Percentiles rank a stretch among this genome's conserved stretches.
Evolutionary conservation across 2,888 invertebrate genomes (phyloP).

Genomic region (Thymelicus lineola): DNA sequence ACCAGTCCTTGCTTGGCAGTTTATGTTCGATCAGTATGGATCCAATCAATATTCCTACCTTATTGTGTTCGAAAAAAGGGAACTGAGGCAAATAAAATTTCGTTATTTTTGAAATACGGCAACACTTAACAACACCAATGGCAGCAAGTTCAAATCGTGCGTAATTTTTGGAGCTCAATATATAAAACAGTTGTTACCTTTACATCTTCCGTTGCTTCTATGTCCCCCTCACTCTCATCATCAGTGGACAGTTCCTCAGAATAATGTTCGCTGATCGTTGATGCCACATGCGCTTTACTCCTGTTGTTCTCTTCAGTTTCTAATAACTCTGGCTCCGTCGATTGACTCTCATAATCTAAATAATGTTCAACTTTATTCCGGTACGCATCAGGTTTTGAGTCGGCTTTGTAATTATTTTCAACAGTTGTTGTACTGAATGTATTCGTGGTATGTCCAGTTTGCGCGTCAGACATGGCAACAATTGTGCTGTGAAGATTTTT

Average conservation of each 20-base stretch:
- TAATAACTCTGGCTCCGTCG: neutral
- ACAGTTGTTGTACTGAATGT: slow-evolving; percentile 31
- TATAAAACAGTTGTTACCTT: slow-evolving; percentile 42
- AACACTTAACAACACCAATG: no score
- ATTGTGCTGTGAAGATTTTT: slow-evolving; percentile 13
- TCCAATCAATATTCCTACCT: no score
- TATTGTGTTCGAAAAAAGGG: no score
- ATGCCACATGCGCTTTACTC: slow-evolving; percentile 9
- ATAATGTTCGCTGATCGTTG: slow-evolving; percentile 34
- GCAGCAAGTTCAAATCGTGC: no score
- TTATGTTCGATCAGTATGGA: no score
- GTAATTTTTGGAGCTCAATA: no score
- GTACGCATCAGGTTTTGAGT: slow-evolving; percentile 2
- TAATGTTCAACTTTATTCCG: neutral
- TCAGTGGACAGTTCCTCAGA: slow-evolving; percentile 20
- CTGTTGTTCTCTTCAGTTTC: slow-evolving; percentile 10
- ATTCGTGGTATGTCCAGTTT: slow-evolving; percentile 40
- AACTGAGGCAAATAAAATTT: no score
- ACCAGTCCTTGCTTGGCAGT: no score
- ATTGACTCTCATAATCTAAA: slow-evolving; percentile 18
- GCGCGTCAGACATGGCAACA: slow-evolving; percentile 14
- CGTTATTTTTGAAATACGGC: no score
- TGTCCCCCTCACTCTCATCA: slow-evolving; percentile 28
- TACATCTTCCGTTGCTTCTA: slow-evolving; percentile 18
- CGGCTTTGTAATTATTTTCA: slow-evolving; percentile 28